Conservation (phyloP, 2,888 invertebrate species). For the Rhopalosiphum nymphaeae region DNA sequence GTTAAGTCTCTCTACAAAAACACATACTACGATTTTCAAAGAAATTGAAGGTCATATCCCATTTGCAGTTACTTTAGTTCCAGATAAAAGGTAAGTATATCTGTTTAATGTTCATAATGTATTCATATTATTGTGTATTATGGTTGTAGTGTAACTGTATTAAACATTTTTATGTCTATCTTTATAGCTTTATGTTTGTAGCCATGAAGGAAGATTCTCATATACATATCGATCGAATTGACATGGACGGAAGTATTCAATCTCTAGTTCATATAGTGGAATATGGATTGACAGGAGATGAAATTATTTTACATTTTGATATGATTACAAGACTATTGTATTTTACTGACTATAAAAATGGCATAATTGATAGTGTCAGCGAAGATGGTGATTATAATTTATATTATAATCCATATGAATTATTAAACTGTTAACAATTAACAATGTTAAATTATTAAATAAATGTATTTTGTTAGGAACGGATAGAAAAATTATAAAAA, state of each 20-base stretch:
- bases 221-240: constrained; percentile 77
- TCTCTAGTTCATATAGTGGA: constrained; percentile 71
- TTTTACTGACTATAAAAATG: constrained; percentile 78
- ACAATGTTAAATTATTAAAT: not conserved
- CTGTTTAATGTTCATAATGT: not conserved
- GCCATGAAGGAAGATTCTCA: constrained; percentile 70
- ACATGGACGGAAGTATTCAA: constrained; percentile 76
- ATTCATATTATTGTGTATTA: not conserved
- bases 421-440: not conserved
- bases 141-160: not conserved
- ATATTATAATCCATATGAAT: not conserved
- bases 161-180: constrained; percentile 57
- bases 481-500: constrained; percentile 52
- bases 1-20: constrained; percentile 75
- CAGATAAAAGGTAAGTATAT: constrained; percentile 76
- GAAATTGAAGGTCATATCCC: constrained; percentile 76
- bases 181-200: constrained; percentile 77
- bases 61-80: constrained; percentile 78
- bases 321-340: constrained; percentile 74
- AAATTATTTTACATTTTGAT: constrained; percentile 74
- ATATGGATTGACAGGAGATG: constrained; percentile 72
- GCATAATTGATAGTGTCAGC: constrained; percentile 77
- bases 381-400: constrained; percentile 72
- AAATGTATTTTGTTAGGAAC: constrained; percentile 21
- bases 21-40: constrained; percentile 76